These are phyloP conservation scores for Onchidella celtica DNA, from an alignment of 2,888 invertebrate genomes.

Conservation along the genomic window DNA sequence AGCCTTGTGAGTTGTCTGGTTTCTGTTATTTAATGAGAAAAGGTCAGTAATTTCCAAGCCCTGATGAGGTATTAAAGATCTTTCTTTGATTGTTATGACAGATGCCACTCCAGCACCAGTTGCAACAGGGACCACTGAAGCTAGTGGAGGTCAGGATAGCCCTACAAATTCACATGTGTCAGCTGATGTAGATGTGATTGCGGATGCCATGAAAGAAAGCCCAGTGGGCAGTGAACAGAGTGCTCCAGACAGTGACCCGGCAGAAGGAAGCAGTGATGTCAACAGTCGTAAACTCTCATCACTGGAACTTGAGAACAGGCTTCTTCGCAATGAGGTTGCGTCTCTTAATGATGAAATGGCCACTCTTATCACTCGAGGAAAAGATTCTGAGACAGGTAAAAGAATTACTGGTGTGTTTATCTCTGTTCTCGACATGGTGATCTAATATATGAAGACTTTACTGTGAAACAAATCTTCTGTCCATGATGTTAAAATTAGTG, in stretches of 20 bases:
- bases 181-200: slow-evolving; percentile 67
- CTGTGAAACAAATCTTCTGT: too few relatives aligned
- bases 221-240: slow-evolving; percentile 71
- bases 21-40: too few relatives aligned
- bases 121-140: slow-evolving; percentile 8
- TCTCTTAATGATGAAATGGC: slow-evolving; percentile 82
- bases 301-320: slow-evolving; percentile 78
- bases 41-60: too few relatives aligned
- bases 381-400: slow-evolving; percentile 81
- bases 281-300: slow-evolving; percentile 68
- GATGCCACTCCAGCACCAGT: background rate
- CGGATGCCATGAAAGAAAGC: slow-evolving; percentile 73
- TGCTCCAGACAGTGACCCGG: slow-evolving; percentile 61
- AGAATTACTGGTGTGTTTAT: too few relatives aligned
- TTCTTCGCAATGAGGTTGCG: slow-evolving; percentile 82
- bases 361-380: slow-evolving; percentile 81
- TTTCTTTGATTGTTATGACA: too few relatives aligned
- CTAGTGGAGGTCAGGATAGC: slow-evolving; percentile 57
- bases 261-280: slow-evolving; percentile 49
- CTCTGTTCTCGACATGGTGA: too few relatives aligned
- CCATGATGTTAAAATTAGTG: too few relatives aligned
- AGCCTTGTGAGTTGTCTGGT: too few relatives aligned
- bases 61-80: too few relatives aligned
- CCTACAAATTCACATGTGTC: slow-evolving; percentile 64
- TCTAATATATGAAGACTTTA: too few relatives aligned